These are phyloP conservation scores for Calliopsis andreniformis DNA, from an alignment of 1,140 invertebrate species.

Conservation along the genomic window DNA sequence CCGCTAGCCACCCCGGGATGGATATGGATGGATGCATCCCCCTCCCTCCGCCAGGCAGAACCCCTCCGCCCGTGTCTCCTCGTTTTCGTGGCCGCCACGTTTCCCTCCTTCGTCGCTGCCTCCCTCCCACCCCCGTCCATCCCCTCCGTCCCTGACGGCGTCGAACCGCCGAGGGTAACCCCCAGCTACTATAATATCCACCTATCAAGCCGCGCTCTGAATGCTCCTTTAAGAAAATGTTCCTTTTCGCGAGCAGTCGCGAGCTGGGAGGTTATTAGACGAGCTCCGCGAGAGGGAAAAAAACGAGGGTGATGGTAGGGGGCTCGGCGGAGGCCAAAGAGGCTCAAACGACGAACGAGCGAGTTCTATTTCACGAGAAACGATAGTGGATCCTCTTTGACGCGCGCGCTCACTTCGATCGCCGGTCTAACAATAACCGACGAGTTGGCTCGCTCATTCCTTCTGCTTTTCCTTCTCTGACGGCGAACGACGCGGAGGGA, in stretches of 20 bases:
- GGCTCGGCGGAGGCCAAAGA: constrained; percentile 6
- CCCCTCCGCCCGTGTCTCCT: constrained; percentile 40
- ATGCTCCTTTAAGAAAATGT: constrained; percentile 68
- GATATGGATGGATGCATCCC: constrained; percentile 74
- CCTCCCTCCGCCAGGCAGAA: constrained; percentile 24
- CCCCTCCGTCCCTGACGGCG: not conserved
- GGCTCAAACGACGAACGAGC: constrained; percentile 55
- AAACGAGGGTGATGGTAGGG: not conserved
- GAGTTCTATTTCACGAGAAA: constrained; percentile 46
- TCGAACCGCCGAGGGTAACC: constrained; percentile 53
- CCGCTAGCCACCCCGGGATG: constrained; percentile 70
- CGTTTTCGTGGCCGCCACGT: constrained; percentile 29
- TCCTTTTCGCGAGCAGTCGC: constrained; percentile 58
- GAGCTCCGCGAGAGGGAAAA: not conserved
- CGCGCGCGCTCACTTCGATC: constrained; percentile 29
- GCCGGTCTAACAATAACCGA: constrained; percentile 21
- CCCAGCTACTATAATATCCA: constrained; percentile 62
- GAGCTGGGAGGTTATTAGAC: constrained; percentile 56
- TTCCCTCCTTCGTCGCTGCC: constrained; percentile 19
- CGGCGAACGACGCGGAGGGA: not conserved
- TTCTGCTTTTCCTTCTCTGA: not conserved
- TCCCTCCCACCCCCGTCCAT: not conserved
- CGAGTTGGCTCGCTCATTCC: not conserved
- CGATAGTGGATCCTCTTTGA: constrained; percentile 42
- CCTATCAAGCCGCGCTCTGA: constrained; percentile 66